Percentiles rank a stretch among this genome's conserved stretches.
Evolutionary conservation across 2,113 vertebrate species (phyloP).

Genomic region (Sterna hirundo): DNA sequence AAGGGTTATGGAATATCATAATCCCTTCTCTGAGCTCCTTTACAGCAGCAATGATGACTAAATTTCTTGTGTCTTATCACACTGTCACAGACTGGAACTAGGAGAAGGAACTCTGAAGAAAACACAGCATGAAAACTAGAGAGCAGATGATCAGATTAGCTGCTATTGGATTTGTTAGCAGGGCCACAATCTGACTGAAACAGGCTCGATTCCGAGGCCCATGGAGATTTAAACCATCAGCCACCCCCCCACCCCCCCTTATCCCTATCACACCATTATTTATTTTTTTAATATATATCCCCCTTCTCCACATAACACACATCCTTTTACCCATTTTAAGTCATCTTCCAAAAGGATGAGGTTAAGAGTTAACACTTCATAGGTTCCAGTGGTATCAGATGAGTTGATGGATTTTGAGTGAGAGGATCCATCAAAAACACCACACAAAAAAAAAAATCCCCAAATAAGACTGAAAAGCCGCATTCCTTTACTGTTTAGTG

Average conservation of each 20-base stretch:
- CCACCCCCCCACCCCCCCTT: neutral
- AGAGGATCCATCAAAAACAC: slow-evolving; percentile 12
- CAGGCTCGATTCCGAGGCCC: slow-evolving; percentile 85
- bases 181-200: slow-evolving; percentile 85
- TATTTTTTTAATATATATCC: slow-evolving; percentile 43
- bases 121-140: slow-evolving; percentile 93
- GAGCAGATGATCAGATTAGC: slow-evolving; percentile 94
- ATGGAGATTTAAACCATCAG: slow-evolving; percentile 79
- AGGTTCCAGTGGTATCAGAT: slow-evolving; percentile 76
- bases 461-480: neutral
- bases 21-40: slow-evolving; percentile 92
- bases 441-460: neutral
- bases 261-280: slow-evolving; percentile 41
- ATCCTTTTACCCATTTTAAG: slow-evolving; percentile 75
- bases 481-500: neutral
- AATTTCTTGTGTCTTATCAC: slow-evolving; percentile 99
- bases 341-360: slow-evolving; percentile 61
- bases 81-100: slow-evolving; percentile 93
- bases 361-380: slow-evolving; percentile 81
- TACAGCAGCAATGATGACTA: slow-evolving; percentile 91
- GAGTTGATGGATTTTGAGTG: slow-evolving; percentile 61
- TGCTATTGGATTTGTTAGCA: slow-evolving; percentile 89
- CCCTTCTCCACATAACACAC: slow-evolving; percentile 53
- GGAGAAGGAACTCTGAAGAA: slow-evolving; percentile 92
- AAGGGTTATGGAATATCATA: slow-evolving; percentile 94